Conservation (phyloP, 2,797 vertebrate species). For the Schizopygopsis malacanthus region DNA sequence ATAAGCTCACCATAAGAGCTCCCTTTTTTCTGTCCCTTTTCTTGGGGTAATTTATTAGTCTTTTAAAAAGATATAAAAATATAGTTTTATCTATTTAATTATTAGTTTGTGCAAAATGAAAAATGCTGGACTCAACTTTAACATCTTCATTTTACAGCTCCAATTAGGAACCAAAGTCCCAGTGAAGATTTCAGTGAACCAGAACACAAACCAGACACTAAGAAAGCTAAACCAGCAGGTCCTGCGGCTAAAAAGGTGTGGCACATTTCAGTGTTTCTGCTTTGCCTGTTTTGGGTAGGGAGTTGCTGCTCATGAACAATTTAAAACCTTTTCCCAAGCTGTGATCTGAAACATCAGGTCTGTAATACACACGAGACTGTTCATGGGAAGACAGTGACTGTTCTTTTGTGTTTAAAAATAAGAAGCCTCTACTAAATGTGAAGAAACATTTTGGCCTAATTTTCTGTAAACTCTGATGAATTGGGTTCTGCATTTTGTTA, state of each 20-base stretch:
- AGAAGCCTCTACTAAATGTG: neutral
- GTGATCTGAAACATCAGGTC: neutral
- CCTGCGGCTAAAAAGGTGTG: slow-evolving; percentile 89
- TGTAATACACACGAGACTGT: neutral
- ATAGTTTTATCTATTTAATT: neutral
- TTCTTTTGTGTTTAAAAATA: neutral
- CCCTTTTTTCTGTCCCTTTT: neutral
- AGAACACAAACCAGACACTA: slow-evolving; percentile 88
- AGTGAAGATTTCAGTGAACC: slow-evolving; percentile 79
- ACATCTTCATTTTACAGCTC: slow-evolving; percentile 60
- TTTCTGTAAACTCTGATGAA: neutral
- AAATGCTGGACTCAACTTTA: neutral
- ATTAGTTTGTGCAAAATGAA: neutral
- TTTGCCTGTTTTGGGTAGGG: neutral
- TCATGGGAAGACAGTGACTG: neutral
- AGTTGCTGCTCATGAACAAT: slow-evolving; percentile 13
- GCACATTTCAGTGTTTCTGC: slow-evolving; percentile 18
- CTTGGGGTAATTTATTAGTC: too few species aligned
- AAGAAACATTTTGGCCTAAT: neutral
- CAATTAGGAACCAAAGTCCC: slow-evolving; percentile 67
- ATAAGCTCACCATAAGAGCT: neutral
- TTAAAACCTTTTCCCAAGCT: neutral
- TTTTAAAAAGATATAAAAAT: too few species aligned
- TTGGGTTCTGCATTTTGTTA: neutral
- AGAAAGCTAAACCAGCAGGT: slow-evolving; percentile 85